Evolutionary conservation across 2,888 invertebrate species (phyloP).

Genomic region (Hypomecis atomaria): DNA sequence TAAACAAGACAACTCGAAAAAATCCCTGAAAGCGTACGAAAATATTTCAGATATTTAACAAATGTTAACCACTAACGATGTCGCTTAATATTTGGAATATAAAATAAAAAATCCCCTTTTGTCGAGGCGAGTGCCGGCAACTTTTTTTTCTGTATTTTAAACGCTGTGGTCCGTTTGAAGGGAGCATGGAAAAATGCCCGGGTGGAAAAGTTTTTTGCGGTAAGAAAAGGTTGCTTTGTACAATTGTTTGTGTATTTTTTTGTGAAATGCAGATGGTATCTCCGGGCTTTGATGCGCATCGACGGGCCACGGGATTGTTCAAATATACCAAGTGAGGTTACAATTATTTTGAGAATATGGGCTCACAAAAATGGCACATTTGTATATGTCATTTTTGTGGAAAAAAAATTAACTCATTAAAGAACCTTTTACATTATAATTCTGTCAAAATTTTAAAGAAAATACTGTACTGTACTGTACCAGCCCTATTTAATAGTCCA

Average conservation of each 20-base stretch:
- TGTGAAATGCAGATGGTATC: constrained; percentile 39
- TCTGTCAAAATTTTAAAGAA: too few relatives aligned
- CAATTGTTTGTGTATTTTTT: constrained; percentile 45
- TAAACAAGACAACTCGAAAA: constrained; percentile 67
- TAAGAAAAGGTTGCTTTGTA: constrained; percentile 81
- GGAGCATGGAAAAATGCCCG: constrained; percentile 76
- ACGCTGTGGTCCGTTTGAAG: constrained; percentile 79
- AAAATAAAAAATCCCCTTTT: constrained; percentile 77
- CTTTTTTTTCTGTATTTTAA: constrained; percentile 64
- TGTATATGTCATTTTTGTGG: too few relatives aligned
- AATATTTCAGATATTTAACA: constrained; percentile 82
- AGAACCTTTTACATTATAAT: too few relatives aligned
- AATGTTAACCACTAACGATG: constrained; percentile 82
- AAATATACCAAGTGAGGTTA: constrained; percentile 5
- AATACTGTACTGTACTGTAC: too few relatives aligned
- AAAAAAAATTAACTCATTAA: too few relatives aligned
- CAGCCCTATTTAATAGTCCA: too few relatives aligned
- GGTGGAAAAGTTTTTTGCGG: constrained; percentile 80
- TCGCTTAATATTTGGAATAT: constrained; percentile 80
- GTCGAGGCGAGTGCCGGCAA: constrained; percentile 66
- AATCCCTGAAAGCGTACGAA: constrained; percentile 60
- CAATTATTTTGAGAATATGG: too few relatives aligned
- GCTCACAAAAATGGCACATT: too few relatives aligned
- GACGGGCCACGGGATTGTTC: constrained; percentile 17
- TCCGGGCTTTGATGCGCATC: constrained; percentile 36